Evolutionary conservation across 2,797 vertebrate genomes (phyloP).

Genomic region (Sebastes hubbsi): DNA sequence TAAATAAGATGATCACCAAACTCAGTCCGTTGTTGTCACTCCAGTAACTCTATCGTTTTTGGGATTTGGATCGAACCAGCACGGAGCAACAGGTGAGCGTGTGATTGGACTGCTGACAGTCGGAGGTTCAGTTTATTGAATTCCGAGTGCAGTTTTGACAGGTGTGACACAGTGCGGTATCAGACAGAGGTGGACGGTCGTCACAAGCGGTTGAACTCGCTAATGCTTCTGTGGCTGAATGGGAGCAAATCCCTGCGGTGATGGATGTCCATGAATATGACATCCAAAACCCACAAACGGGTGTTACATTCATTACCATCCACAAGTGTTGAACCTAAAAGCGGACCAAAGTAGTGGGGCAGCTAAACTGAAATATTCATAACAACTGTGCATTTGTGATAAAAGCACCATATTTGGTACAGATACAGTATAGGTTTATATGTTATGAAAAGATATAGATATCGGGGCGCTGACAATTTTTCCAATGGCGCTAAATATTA

Average conservation of each 20-base stretch:
- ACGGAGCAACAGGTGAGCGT: neutral
- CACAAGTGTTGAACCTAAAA: neutral
- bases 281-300: neutral
- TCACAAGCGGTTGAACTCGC: neutral
- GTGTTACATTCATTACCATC: neutral
- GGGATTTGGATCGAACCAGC: no score
- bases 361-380: no score
- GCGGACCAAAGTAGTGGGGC: neutral
- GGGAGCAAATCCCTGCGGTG: neutral
- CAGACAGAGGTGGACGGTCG: neutral
- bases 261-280: neutral
- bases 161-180: neutral
- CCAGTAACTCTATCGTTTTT: no score
- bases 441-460: no score
- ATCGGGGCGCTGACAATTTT: no score
- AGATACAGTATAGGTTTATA: no score
- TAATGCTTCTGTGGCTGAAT: neutral
- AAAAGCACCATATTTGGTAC: no score
- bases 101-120: neutral
- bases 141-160: neutral
- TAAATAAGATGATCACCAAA: neutral
- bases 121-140: neutral
- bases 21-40: neutral
- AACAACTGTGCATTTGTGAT: no score
- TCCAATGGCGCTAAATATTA: no score